Percentiles rank a stretch among this genome's conserved stretches.
These are phyloP conservation scores for Crenuchus spilurus DNA, from an alignment of 2,797 vertebrate genomes.

Conservation along the genomic window DNA sequence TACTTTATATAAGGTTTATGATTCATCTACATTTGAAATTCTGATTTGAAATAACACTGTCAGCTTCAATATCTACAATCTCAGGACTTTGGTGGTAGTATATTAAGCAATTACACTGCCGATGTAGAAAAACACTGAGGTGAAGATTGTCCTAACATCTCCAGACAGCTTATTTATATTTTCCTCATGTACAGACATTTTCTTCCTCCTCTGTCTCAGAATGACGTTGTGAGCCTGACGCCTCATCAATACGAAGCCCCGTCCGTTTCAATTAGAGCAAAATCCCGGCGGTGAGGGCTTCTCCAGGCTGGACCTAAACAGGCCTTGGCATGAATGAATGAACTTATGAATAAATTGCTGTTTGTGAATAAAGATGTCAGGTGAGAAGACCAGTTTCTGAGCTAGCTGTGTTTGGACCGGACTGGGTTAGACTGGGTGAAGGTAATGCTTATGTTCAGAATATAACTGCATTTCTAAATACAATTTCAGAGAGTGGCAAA, in stretches of 20 bases:
- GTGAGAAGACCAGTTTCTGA: slow-evolving; percentile 55
- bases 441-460: slow-evolving; percentile 22
- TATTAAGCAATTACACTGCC: neutral
- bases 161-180: slow-evolving; percentile 71
- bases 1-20: neutral
- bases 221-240: neutral
- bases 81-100: neutral
- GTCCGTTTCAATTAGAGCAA: slow-evolving; percentile 13
- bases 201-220: neutral
- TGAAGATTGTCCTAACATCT: slow-evolving; percentile 44
- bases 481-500: slow-evolving; percentile 58
- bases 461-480: no score
- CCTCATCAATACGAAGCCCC: neutral
- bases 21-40: neutral
- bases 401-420: no score
- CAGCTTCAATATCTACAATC: neutral
- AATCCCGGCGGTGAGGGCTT: neutral
- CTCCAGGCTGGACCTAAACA: neutral
- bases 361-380: slow-evolving; percentile 59
- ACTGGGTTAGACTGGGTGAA: no score
- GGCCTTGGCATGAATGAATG: slow-evolving; percentile 23
- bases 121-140: neutral
- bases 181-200: slow-evolving; percentile 11
- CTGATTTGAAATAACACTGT: neutral
- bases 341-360: slow-evolving; percentile 45